These are phyloP conservation scores for Gobio occitaniae DNA, from an alignment of 2,797 vertebrate species.

Conservation along the genomic window DNA sequence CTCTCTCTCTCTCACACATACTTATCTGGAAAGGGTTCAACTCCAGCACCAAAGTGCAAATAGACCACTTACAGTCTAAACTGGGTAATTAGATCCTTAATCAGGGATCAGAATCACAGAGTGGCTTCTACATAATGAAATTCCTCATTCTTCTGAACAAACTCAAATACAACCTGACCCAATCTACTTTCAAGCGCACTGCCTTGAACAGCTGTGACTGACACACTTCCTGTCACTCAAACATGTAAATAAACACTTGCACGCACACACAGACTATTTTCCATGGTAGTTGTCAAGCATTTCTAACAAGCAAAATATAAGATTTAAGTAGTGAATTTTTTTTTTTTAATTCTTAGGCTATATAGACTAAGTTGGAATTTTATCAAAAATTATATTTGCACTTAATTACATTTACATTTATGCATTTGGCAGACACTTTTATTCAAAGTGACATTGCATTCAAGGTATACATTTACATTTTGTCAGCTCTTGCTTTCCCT, in stretches of 20 bases:
- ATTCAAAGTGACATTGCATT: no score
- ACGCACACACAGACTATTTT: not conserved
- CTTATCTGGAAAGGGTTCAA: slow-evolving; percentile 63
- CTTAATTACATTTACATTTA: no score
- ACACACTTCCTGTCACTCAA: slow-evolving; percentile 53
- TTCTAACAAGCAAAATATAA: not conserved
- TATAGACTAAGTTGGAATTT: not conserved
- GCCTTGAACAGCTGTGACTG: slow-evolving; percentile 65
- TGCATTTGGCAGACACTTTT: no score
- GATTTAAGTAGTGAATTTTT: not conserved
- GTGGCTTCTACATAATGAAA: slow-evolving; percentile 74
- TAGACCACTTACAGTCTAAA: slow-evolving; percentile 84
- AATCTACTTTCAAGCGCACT: slow-evolving; percentile 51
- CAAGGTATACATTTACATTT: no score
- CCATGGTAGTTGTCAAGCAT: not conserved
- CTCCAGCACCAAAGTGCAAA: slow-evolving; percentile 79
- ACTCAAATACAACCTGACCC: slow-evolving; percentile 45
- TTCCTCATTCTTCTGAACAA: slow-evolving; percentile 60
- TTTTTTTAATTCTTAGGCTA: no score
- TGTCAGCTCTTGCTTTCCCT: no score
- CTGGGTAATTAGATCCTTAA: slow-evolving; percentile 83
- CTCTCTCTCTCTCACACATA: slow-evolving; percentile 32
- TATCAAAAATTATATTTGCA: not conserved
- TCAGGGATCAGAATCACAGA: slow-evolving; percentile 75
- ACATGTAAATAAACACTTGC: slow-evolving; percentile 5